Evolutionary conservation across 2,113 vertebrate genomes (phyloP), one percentile per base, ranked within the genome.

Genomic region (Tursiops truncatus): DNA sequence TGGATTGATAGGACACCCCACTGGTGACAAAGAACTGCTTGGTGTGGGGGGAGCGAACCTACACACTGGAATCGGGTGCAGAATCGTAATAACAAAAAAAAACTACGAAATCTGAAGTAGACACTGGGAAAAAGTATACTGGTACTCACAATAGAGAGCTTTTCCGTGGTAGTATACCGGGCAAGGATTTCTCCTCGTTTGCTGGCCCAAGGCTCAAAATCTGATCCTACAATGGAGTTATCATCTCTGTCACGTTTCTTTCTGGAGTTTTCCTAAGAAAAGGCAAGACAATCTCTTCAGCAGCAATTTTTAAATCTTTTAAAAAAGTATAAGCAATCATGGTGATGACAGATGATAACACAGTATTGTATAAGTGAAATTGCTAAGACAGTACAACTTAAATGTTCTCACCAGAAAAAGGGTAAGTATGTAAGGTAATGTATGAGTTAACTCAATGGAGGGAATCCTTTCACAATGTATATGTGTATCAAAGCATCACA

Each of bases 161-260:
- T 99, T 96, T 99, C 99, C 0, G 99, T 99, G 67, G 99, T 99
- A 17, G 99, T 99, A 97, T 99, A 99, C 91, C 99, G 98, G 89
- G 99, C 98, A 71, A 99, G 99, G 97, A 99, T 99, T 77, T 99
- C 99, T n/a, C 99, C 99, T 25, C 99, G 99, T 96, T 99, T 99
- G 90, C 97, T 98, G 12, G 99, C 99, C 99, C 99, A 99, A 0
- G 99, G 99, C 47, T 99, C 99, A 98, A 99, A 99, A 96, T 99
- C 99, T 25, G 95, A 96, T 63, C 99, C 99, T 3, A 99, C 98
- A 0, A 90, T 95, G 38, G 98, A 98, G 87, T 96, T 98, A 9
- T 99, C 99, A 62, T 99, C 99, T 85, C 97, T 99, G 26, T 99
- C 99, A 6, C 97, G 98, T 89, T 98, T 99, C 98, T 98, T 99